Conservation (phyloP, 2,113 vertebrate genomes). For the Sander lucioperca region DNA sequence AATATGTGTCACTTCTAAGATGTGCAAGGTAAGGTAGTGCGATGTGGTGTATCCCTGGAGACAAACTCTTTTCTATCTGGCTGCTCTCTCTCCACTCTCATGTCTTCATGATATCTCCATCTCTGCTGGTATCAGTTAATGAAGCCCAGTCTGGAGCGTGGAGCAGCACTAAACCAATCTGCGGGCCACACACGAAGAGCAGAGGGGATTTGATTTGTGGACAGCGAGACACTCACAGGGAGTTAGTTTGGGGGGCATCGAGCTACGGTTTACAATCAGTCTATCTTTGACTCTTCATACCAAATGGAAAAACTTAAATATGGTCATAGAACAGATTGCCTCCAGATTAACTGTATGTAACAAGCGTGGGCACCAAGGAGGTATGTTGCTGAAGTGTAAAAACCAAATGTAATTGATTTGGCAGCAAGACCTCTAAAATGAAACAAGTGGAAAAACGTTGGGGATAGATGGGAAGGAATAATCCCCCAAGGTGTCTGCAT, state of each 20-base stretch:
- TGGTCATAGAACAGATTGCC: conserved; percentile 51
- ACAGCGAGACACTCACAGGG: conserved; percentile 56
- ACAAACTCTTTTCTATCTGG: conserved; percentile 23
- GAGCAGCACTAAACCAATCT: conserved; percentile 73
- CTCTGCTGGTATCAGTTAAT: conserved; percentile 82
- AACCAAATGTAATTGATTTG: conserved; percentile 55
- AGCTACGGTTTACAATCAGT: conserved; percentile 34
- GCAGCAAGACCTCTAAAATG: conserved; percentile 45
- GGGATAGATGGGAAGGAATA: conserved; percentile 37
- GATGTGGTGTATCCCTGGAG: conserved; percentile 19
- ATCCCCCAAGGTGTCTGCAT: conserved; percentile 45
- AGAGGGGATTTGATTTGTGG: conserved; percentile 55
- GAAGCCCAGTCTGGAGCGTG: conserved; percentile 64
- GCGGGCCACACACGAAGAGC: conserved; percentile 60
- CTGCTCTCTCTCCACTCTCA: conserved; percentile 37
- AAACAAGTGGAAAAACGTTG: conserved; percentile 38
- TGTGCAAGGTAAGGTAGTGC: conserved; percentile 11
- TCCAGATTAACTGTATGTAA: conserved; percentile 35
- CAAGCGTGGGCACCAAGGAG: conserved; percentile 31
- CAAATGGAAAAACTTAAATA: conserved; percentile 56
- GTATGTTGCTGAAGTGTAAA: conserved; percentile 45
- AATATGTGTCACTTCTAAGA: conserved; percentile 1
- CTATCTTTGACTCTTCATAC: conserved; percentile 46
- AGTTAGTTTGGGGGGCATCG: conserved; percentile 20
- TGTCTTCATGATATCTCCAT: conserved; percentile 77